phyloP scores from a whole-genome alignment of 1,140 invertebrate species.

The Drosophila pseudoobscura region DNA sequence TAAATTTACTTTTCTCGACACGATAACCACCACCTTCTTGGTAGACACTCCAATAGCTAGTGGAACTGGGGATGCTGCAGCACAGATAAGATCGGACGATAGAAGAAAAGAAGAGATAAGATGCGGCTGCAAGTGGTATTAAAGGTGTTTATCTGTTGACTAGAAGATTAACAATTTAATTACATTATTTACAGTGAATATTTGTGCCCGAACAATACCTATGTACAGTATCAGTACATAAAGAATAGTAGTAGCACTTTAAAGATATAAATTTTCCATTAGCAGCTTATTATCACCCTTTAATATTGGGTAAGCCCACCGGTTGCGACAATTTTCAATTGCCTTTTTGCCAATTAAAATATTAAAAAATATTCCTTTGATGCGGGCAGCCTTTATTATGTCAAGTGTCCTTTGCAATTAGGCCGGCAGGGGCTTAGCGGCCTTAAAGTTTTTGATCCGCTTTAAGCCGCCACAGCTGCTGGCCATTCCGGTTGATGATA shows the following conservation, averaged over 20 bases:
- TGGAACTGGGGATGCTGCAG: slow-evolving; percentile 3
- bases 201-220: no score
- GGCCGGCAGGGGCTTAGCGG: slow-evolving; percentile 50
- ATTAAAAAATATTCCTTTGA: slow-evolving; percentile 50
- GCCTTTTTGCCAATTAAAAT: slow-evolving; percentile 54
- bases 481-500: slow-evolving; percentile 55
- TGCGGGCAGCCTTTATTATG: slow-evolving; percentile 33
- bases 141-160: not conserved
- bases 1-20: slow-evolving; percentile 14
- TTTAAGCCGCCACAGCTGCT: slow-evolving; percentile 67
- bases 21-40: slow-evolving; percentile 12
- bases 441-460: slow-evolving; percentile 56
- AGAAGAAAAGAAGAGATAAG: slow-evolving; percentile 10
- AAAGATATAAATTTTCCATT: slow-evolving; percentile 10
- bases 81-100: not conserved
- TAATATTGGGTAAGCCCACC: slow-evolving; percentile 16
- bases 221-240: no score
- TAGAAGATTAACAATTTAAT: no score
- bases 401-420: slow-evolving; percentile 62
- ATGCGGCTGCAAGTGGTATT: slow-evolving; percentile 7
- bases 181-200: no score
- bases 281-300: not conserved
- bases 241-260: no score
- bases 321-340: slow-evolving; percentile 37
- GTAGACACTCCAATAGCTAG: slow-evolving; percentile 2